Base-by-base conservation (phyloP, 2,888 invertebrate species). In the Drosophila picticornis region DNA sequence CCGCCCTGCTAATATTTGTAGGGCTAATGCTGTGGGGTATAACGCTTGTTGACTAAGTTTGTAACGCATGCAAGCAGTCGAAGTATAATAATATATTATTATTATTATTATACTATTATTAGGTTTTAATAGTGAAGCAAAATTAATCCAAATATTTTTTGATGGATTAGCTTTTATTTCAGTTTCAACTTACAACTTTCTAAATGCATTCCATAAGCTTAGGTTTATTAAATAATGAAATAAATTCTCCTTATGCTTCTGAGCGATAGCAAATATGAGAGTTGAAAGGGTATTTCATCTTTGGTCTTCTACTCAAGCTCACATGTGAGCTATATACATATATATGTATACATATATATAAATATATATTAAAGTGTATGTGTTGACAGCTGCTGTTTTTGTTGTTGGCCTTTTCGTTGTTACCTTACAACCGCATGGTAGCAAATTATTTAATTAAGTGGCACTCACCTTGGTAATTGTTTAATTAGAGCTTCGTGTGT, bases 371-470 rank as follows among this genome's bases (percentile, higher is more conserved):
- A 29, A 59, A 43, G 73, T 57, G 56, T 34, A 34, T 50, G 57
- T 58, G 67, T 48, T 70, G 56, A 62, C 76, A 71, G 72, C 59
- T 73, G 62, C 72, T 74, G 65, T 46, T 46, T 19, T 57, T 43
- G 62, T 34, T 63, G 48, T 60, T 57, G 60, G 27, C 53, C 16
- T 56, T 75, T 55, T 75, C 73, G 73, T 85, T 72, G 82, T 64
- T 67, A 51, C 62, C 80, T 72, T 75, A 74, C 63, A 68, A 74
- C 88, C 84, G 64, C 84, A 84, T 71, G 87, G 81, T 66, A 90
- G 84, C 80, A 84, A 90, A 90, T 87, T 90, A 85, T 87, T 87
- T 82, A 88, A 87, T 87, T 87, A 87, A 88, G 86, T 88, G 90
- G 77, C 75, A 88, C 88, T 85, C 88, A 85, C 88, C 83, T 88